These are phyloP conservation scores for Alces alces DNA, from an alignment of 2,113 vertebrate genomes.

Conservation along the genomic window DNA sequence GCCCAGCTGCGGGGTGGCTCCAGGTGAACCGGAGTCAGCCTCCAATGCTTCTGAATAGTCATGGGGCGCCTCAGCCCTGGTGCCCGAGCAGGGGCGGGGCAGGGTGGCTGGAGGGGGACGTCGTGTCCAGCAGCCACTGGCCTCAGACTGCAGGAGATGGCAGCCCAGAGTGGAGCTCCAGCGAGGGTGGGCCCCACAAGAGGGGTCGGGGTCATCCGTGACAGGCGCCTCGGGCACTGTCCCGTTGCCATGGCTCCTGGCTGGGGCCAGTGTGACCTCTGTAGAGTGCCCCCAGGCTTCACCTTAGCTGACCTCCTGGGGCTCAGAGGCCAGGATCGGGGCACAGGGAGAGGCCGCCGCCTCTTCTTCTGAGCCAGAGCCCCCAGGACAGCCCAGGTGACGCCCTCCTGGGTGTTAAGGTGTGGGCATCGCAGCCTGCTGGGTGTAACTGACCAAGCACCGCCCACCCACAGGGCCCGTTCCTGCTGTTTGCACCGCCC, in stretches of 20 bases:
- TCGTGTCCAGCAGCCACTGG: not conserved
- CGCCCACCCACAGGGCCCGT: not conserved
- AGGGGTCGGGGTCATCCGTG: not conserved
- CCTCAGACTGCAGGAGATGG: no score
- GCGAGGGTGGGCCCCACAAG: not conserved
- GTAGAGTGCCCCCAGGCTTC: not conserved
- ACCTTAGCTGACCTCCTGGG: not conserved
- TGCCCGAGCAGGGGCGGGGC: not conserved
- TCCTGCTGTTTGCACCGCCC: not conserved
- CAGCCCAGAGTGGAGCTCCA: not conserved
- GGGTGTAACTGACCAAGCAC: not conserved
- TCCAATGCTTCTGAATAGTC: not conserved
- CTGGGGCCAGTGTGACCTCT: not conserved
- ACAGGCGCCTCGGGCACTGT: not conserved
- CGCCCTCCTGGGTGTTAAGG: not conserved
- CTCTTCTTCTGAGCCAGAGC: not conserved
- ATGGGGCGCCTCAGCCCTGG: not conserved
- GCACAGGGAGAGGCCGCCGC: no score
- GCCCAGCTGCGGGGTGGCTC: not conserved
- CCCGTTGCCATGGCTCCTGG: constrained; percentile 26
- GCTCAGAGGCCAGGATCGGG: not conserved
- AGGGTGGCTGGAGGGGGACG: not conserved
- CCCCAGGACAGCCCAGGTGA: not conserved
- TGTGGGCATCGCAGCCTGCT: no score
- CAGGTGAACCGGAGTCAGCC: not conserved